These are phyloP conservation scores for Epinephelus moara DNA, from an alignment of 2,113 vertebrate species.

Conservation along the genomic window DNA sequence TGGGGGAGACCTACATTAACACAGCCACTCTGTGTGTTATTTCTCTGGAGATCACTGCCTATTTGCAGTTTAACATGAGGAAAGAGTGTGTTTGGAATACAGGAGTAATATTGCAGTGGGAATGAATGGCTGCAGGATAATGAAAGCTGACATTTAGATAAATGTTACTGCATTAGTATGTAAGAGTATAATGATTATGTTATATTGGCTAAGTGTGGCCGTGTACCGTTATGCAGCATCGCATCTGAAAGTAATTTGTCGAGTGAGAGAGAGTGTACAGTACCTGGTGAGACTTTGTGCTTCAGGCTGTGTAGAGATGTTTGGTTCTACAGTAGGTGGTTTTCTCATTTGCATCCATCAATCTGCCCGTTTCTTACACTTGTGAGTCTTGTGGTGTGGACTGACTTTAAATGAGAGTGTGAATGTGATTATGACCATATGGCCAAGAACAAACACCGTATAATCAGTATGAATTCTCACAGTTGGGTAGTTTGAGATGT, in stretches of 20 bases:
- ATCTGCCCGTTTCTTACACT: constrained; percentile 17
- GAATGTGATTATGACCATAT: constrained; percentile 12
- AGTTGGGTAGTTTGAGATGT: not conserved
- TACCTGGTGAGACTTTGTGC: not conserved
- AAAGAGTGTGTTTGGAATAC: constrained; percentile 32
- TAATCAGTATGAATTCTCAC: constrained; percentile 12
- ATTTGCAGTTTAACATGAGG: constrained; percentile 53
- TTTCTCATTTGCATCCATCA: constrained; percentile 13
- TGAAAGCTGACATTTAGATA: constrained; percentile 46
- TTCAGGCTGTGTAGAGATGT: not conserved
- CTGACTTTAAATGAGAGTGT: constrained; percentile 33
- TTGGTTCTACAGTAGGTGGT: not conserved
- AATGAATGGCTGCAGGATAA: constrained; percentile 28
- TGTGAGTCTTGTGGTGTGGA: constrained; percentile 6
- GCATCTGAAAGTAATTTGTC: constrained; percentile 18
- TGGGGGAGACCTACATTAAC: constrained; percentile 16
- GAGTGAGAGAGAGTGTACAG: not conserved
- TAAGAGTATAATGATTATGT: constrained; percentile 25
- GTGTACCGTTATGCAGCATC: not conserved
- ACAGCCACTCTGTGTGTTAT: constrained; percentile 10
- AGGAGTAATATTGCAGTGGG: constrained; percentile 19
- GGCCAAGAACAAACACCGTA: not conserved
- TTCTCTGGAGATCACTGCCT: constrained; percentile 48
- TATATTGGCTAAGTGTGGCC: constrained; percentile 19
- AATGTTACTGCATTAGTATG: constrained; percentile 43